Evolutionary conservation across 2,113 vertebrate species (phyloP), one percentile per base, ranked within the genome.

Genomic region (Mustelus asterias): DNA sequence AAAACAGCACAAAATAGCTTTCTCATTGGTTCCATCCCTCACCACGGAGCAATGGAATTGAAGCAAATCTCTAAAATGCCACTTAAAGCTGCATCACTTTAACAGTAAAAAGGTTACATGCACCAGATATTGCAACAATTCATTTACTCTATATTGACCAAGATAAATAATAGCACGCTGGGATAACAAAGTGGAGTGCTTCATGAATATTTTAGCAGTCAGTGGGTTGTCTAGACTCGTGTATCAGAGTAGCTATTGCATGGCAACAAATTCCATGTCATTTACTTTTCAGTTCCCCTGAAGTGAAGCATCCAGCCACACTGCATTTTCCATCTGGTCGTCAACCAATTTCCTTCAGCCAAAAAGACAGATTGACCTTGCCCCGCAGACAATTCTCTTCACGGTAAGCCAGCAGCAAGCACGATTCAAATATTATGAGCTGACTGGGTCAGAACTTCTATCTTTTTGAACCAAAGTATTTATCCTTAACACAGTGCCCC

Each of bases 341-440:
- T 93, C 89, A 93, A 89, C 33, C 89, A 93, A 93, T 67, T 93
- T 65, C 89, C 60, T 92, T 93, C 60, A 93, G n/a, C 89, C 60
- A 93, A 93, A 41, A 93, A 65, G 89, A 67, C 89, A 93, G 89
- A 22, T 93, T 93, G 89, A 93, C 89, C 89, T 93, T 63, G 9
- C 33, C 60, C 89, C n/a, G 1, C 60, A 60, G 88, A 63, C 26
- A 60, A 60, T 90, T 90, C 88, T 90, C 88, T 54, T 90, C 88
- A 90, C 26, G 13, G 88, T 58, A 60, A 90, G 26, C 54, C 29
- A 9, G 89, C 16, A 65, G 89, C 63, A 65, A 29, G 58, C 58
- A 65, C 60, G 37, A 33, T 90, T 93, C 89, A 65, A 63, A 63
- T 37, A 92, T 65, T 65, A 33, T 65, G 60, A 92, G 60, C 58